A percentile compares a stretch with the other conserved stretches of the same genome.
Evolutionary conservation across 2,797 vertebrate genomes (phyloP).

Genomic region (Pogonophryne albipinna): DNA sequence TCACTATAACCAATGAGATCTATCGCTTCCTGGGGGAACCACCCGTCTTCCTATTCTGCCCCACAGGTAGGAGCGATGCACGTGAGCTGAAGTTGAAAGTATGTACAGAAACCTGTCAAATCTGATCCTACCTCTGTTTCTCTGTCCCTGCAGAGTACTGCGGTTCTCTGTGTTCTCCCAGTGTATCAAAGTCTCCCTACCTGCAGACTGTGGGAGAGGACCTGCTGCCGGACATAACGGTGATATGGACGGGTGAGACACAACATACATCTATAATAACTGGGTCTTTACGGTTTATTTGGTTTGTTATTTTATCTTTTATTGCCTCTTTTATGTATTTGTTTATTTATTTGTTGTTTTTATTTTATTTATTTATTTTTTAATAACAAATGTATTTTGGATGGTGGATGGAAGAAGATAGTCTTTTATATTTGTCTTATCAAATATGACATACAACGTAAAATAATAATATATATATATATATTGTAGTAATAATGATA

Average conservation of each 20-base stretch:
- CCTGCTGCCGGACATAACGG: conserved; percentile 85
- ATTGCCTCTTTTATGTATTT: too few relatives aligned
- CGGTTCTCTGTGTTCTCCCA: conserved; percentile 88
- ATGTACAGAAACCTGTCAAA: not conserved
- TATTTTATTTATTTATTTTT: too few relatives aligned
- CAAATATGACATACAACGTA: too few relatives aligned
- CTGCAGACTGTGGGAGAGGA: conserved; percentile 88
- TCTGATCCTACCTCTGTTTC: not conserved
- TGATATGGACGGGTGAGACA: conserved; percentile 90
- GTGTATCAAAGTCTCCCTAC: conserved; percentile 87
- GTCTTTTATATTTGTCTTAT: too few relatives aligned
- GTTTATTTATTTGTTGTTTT: too few relatives aligned
- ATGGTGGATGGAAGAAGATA: too few relatives aligned
- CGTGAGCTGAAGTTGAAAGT: not conserved
- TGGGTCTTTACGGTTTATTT: too few relatives aligned
- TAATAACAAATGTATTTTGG: too few relatives aligned
- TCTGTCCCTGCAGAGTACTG: conserved; percentile 86
- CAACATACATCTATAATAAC: not conserved
- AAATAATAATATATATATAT: too few relatives aligned
- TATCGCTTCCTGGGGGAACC: conserved; percentile 88
- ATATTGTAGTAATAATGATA: too few relatives aligned
- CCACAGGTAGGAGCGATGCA: conserved; percentile 83
- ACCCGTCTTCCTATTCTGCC: conserved; percentile 90
- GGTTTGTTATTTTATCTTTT: too few relatives aligned
- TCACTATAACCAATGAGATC: conserved; percentile 89